These are phyloP conservation scores for Dynastes grantii DNA, from an alignment of 2,888 invertebrate species.

Conservation along the genomic window DNA sequence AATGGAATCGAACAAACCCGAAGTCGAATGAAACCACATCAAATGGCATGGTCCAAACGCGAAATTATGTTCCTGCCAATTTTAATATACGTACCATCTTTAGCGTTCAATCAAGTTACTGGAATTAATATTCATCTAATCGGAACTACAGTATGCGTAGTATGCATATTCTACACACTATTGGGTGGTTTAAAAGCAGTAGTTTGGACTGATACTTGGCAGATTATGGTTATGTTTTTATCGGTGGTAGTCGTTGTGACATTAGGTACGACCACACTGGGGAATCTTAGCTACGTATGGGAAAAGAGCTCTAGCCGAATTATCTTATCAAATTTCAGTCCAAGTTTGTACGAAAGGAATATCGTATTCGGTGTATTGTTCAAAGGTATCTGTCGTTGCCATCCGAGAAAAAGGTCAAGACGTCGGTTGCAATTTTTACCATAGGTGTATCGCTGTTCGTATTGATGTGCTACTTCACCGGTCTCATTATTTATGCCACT, in stretches of 20 bases:
- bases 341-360: slow-evolving; percentile 85
- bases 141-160: slow-evolving; percentile 81
- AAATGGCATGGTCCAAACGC: no score
- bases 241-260: slow-evolving; percentile 78
- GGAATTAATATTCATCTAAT: slow-evolving; percentile 86
- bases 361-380: slow-evolving; percentile 88
- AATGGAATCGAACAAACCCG: no score
- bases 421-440: slow-evolving; percentile 81
- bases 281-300: slow-evolving; percentile 74
- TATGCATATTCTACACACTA: slow-evolving; percentile 91
- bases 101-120: slow-evolving; percentile 90
- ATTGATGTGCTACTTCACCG: slow-evolving; percentile 83
- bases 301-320: slow-evolving; percentile 66
- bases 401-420: slow-evolving; percentile 77
- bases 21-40: no score
- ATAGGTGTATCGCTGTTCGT: slow-evolving; percentile 80
- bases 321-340: slow-evolving; percentile 72
- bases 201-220: slow-evolving; percentile 86
- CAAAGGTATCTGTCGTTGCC: slow-evolving; percentile 87
- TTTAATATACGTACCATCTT: slow-evolving; percentile 84
- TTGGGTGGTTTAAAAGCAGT: slow-evolving; percentile 84
- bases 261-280: slow-evolving; percentile 76
- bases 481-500: slow-evolving; percentile 79
- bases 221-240: slow-evolving; percentile 81
- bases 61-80: slow-evolving; percentile 82